phyloP scores from a whole-genome alignment of 53 echinoderm and acorn worm genomes.

The Stichopus horrens region DNA sequence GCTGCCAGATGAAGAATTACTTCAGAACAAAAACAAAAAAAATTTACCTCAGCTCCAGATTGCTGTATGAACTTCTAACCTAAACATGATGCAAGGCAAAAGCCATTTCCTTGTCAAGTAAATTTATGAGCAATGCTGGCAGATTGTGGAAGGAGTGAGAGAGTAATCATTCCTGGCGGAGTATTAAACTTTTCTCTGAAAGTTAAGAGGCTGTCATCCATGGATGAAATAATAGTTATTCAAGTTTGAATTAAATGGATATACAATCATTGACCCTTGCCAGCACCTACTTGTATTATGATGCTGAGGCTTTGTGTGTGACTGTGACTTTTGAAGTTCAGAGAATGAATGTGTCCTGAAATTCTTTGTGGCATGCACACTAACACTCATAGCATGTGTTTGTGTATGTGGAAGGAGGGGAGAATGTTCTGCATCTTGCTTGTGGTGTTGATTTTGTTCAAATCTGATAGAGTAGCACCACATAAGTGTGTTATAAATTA shows the following conservation, averaged over 20 bases:
- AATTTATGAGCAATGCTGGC: constrained; percentile 25
- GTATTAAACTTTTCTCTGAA: constrained; percentile 1
- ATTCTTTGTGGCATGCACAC: too few relatives aligned
- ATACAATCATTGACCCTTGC: neutral
- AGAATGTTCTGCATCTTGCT: too few relatives aligned
- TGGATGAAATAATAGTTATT: constrained; percentile 23
- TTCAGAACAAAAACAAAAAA: neutral
- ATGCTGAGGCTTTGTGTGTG: neutral
- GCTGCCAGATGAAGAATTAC: neutral
- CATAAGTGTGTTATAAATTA: too few relatives aligned
- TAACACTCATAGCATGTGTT: too few relatives aligned
- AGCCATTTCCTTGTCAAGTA: constrained; percentile 23
- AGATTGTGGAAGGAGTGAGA: neutral
- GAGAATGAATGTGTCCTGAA: too few relatives aligned
- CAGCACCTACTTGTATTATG: neutral
- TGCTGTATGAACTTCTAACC: neutral
- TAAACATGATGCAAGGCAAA: constrained; percentile 11
- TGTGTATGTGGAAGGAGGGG: too few relatives aligned
- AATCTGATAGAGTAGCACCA: too few relatives aligned
- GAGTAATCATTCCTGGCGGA: neutral
- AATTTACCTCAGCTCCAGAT: neutral
- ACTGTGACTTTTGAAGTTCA: too few relatives aligned
- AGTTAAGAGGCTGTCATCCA: constrained; percentile 27
- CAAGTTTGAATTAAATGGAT: neutral
- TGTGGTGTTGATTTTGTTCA: too few relatives aligned